Base-by-base conservation (phyloP, 2,888 invertebrate genomes). In the Ectropis crepuscularia region DNA sequence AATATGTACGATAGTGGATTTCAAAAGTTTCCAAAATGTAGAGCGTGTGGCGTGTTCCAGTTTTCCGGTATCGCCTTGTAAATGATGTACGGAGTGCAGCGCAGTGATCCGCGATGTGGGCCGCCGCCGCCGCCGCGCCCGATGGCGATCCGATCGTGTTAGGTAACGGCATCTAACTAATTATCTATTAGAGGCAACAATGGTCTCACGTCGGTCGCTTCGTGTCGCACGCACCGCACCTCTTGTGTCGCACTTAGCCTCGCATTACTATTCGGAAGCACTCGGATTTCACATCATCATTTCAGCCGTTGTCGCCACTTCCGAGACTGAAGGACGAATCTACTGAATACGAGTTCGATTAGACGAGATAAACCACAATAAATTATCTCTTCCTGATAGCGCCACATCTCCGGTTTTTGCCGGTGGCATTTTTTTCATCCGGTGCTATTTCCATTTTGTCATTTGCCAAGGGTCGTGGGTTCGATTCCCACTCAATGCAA, bases 171-270 rank as follows among this genome's bases (percentile, higher is more conserved):
- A 89, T 76, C 83, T 79, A 85, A 83, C 90, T 92, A 91, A 92
- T 91, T 90, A 90, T 85, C 89, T 90, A 89, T 90, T 88, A 89
- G 60, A 83, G 83, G 79, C 88, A 87, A 91, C 90, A 91, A 91
- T 90, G 83, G 89, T 82, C 85, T 80, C 89, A 89, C 89, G 89
- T 89, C 78, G 73, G 75, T 77, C 82, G 80, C 82, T 79, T 82
- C 82, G 75, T 75, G 76, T 76, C 73, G 76, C 78, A 82, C 81
- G 81, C 78, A 77, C 77, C 74, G 46, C 39, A 51, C 39, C 50
- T 47, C 64, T 47, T 46, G 39, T 50, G 48, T 54, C 63, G 42
- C 55, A 36, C 58, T 42, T 37, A n/a, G 7, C 16, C 28, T 41
- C 45, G 12, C 39, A 59, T 65, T 65, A 61, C 61, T 60, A 53